A percentile compares a stretch with the other conserved stretches of the same genome.
phyloP scores from a whole-genome alignment of 2,797 vertebrate genomes.

The Malurus leucopterus region DNA sequence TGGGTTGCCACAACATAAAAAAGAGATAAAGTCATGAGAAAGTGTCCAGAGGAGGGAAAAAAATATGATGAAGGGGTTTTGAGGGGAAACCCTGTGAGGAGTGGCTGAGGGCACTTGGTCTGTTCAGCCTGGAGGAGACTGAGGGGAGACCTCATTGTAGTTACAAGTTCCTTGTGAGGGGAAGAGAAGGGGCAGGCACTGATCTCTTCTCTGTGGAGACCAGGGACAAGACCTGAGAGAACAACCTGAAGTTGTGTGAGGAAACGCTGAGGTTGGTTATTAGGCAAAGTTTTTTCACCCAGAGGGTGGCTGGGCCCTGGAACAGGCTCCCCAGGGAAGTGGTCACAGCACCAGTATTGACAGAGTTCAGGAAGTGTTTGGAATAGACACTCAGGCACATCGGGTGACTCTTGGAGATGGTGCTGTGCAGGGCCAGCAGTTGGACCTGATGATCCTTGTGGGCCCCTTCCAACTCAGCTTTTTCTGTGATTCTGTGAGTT shows the following conservation, averaged over 20 bases:
- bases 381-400: accelerated
- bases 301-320: neutral
- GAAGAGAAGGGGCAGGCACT: neutral
- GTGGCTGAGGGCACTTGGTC: neutral
- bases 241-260: neutral
- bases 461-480: neutral
- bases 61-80: neutral
- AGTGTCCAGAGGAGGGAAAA: neutral
- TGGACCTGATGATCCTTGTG: neutral
- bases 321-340: neutral
- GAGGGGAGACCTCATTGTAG: neutral
- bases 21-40: neutral
- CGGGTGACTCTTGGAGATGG: neutral
- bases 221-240: neutral
- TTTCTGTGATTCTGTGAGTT: neutral
- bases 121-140: neutral
- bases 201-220: neutral
- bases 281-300: neutral
- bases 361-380: neutral
- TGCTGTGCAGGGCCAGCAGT: neutral
- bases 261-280: neutral
- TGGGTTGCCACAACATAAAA: neutral
- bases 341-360: neutral
- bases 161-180: neutral
- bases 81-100: neutral